Base-by-base conservation (phyloP, 1,140 invertebrate genomes). In the Caenorhabditis briggsae region DNA sequence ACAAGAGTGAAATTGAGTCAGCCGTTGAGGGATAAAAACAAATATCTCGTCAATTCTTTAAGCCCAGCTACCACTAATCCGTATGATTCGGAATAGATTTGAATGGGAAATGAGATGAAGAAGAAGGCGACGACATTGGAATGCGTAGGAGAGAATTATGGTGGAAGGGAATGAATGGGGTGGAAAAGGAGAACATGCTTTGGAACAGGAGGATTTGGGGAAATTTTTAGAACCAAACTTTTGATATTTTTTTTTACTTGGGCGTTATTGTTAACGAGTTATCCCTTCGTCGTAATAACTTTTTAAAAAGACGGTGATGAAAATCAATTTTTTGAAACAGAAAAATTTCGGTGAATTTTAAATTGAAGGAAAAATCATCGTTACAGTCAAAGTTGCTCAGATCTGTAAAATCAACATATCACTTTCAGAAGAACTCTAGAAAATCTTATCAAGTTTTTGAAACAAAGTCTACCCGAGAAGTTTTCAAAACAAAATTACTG, bases 11-110 rank as follows among this genome's bases (percentile, higher is more conserved):
- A 23, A 70, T 33, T 33, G 33, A 33, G 33, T 33, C 33, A 23
- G 18, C 8, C 14, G 33, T 5, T 43, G 23, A 70, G 18, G 23
- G 20, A 70, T 25, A 14, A 46, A 58, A 58, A 58, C 56, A 16
- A 58, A n/a, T n/a, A 59, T 23, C 56, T 59, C 56, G 59, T 33
- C 23, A 33, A 46, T 46, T 8, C 18, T 61, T 20, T 58, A 58
- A 59, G 56, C 59, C 33, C 14, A 16, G 11, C 18, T 23, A 43
- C 18, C 18, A 70, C 64, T 70, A 70, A 70, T 70, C 64, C 64
- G 14, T 70, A 70, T 70, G 41, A 70, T 43, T 70, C 64, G 33
- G 41, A 43, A 46, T 43, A 70, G 64, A 18, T 43, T 70, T 70
- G 12, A 70, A 70, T 70, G 64, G n/a, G 59, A 33, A 14, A 33